phyloP scores from a whole-genome alignment of 1,140 invertebrate genomes.

The Cephus cinctus region DNA sequence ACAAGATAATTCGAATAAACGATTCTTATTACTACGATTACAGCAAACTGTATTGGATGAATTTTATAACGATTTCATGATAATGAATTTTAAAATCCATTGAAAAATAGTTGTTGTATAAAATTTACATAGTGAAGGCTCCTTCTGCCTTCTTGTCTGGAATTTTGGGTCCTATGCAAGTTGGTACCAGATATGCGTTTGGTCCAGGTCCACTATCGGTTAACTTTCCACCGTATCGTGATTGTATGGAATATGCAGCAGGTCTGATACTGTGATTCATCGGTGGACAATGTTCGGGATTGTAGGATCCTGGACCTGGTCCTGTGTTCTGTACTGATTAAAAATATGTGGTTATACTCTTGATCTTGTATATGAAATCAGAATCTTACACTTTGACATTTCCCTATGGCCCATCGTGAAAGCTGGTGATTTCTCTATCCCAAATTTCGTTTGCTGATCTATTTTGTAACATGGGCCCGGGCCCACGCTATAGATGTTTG shows the following conservation, averaged over 20 bases:
- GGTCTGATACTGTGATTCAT: slow-evolving; percentile 39
- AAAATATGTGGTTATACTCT: slow-evolving; percentile 8
- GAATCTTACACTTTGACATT: slow-evolving; percentile 24
- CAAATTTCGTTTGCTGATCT: slow-evolving; percentile 39
- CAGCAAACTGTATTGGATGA: neutral
- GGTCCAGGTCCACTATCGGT: slow-evolving; percentile 38
- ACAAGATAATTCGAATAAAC: neutral
- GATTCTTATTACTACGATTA: neutral
- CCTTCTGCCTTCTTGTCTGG: slow-evolving; percentile 42
- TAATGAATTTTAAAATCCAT: too few relatives aligned
- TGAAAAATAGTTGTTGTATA: too few relatives aligned
- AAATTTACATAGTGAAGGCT: slow-evolving; percentile 44
- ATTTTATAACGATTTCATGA: too few relatives aligned
- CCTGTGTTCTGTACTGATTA: slow-evolving; percentile 16
- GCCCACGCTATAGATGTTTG: slow-evolving; percentile 9
- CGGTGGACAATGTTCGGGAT: slow-evolving; percentile 37
- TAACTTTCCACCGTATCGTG: slow-evolving; percentile 17
- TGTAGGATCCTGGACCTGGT: slow-evolving; percentile 49
- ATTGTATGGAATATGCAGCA: slow-evolving; percentile 36
- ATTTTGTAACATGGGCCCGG: slow-evolving; percentile 46
- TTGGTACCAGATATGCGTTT: slow-evolving; percentile 38
- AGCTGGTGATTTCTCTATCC: slow-evolving; percentile 33
- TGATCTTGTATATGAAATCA: neutral
- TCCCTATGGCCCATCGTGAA: slow-evolving; percentile 33
- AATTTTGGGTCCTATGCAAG: slow-evolving; percentile 44